Percentiles rank a stretch among this genome's conserved stretches.
phyloP scores from a whole-genome alignment of 2,888 invertebrate genomes.

The Archaeoteleia sp. region DNA sequence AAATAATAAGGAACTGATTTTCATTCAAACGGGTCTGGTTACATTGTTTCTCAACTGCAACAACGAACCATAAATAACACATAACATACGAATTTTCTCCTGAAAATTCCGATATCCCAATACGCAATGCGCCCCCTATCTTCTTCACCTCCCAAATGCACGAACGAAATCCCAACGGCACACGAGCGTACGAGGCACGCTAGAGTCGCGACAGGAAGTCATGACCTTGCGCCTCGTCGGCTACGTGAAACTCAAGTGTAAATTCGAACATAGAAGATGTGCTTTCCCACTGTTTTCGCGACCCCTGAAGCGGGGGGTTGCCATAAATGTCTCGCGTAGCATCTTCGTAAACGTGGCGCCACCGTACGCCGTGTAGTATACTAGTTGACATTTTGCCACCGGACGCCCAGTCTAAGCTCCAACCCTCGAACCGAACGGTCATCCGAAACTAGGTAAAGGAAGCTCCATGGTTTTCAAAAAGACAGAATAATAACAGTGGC shows the following conservation, averaged over 20 bases:
- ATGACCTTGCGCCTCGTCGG: conserved; percentile 38
- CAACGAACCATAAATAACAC: no score
- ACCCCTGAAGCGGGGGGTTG: conserved; percentile 67
- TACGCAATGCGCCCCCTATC: no score
- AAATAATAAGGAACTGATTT: no score
- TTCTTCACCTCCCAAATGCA: no score
- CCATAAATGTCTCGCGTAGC: conserved; percentile 73
- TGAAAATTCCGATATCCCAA: no score
- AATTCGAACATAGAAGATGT: conserved; percentile 25
- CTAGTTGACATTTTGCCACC: conserved; percentile 73
- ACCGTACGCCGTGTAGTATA: conserved; percentile 68
- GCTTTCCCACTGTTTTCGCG: conserved; percentile 42
- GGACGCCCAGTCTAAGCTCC: conserved; percentile 73
- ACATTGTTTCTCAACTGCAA: no score
- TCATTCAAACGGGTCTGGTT: no score
- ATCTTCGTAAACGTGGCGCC: conserved; percentile 67
- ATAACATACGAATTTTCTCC: no score
- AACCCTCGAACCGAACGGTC: conserved; percentile 75
- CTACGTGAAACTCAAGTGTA: conserved; percentile 33
- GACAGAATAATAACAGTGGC: conserved; percentile 22
- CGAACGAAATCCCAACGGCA: no score
- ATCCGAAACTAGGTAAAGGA: conserved; percentile 73
- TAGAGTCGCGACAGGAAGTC: conserved; percentile 24
- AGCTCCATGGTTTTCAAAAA: conserved; percentile 24
- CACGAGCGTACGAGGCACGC: no score